Base-by-base conservation (phyloP, 2,797 vertebrate species). In the Martes flavigula region DNA sequence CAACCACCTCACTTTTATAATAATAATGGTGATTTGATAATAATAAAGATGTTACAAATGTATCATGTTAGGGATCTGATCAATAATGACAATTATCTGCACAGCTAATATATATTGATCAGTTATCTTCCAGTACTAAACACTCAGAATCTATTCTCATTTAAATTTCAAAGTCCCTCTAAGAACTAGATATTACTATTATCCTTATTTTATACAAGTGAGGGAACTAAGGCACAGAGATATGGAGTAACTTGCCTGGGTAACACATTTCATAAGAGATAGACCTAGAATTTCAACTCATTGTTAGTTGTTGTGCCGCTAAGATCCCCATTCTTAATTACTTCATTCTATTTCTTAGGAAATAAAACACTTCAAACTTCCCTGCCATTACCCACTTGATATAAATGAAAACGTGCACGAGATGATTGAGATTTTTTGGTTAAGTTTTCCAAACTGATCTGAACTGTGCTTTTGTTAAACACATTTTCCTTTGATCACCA, bases 291-390 rank as follows among this genome's bases (percentile, higher is more conserved):
- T 83, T 90, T 81, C 90, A 90, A 73, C 27, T 77, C 6, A 72
- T 43, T 77, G 43, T 77, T 48, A 18, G 32, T 21, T 82, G 48
- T 11, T 68, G 23, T 40, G 8, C 78, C 10, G 4, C 23, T 8
- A 82, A 51, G 84, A 82, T 40, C 9, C 1, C 17, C 20, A 58
- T 88, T 95, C 43, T 73, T 66, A 70, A 30, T 87, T 48, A 70
- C 32, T 93, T 84, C 25, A 86, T 75, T 87, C 6, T 56, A 7
- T 75, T 64, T 10, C 48, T 79, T 86, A 94, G 40, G 97, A 97
- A 75, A 32, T 32, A 35, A 83, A 91, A 79, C 11, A 43, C 5
- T 60, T 43, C 46, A 51, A 75, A 12, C 7, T 40, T 62, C 48
- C n/a, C 54, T 68, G 32, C 21, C 40, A 72, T 81, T 89, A 64